phyloP scores from a whole-genome alignment of 2,888 invertebrate species.

The Diarsia mendica region DNA sequence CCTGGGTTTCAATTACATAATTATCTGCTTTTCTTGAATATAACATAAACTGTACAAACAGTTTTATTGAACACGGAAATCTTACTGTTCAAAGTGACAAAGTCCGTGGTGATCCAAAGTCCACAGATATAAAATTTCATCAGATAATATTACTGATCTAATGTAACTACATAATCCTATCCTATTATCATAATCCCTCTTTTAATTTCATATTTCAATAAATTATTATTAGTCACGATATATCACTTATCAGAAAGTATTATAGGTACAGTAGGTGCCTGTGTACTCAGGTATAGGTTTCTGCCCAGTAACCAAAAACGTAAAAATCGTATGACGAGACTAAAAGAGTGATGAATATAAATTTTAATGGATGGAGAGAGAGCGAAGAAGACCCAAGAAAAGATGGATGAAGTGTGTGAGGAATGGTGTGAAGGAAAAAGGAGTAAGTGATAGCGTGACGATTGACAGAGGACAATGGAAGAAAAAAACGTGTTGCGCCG shows the following conservation, averaged over 20 bases:
- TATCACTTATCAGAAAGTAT: slow-evolving; percentile 6
- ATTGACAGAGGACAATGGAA: too few species aligned
- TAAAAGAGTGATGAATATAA: too few species aligned
- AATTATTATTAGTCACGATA: background rate
- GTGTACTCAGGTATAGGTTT: background rate
- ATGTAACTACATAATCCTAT: slow-evolving; percentile 21
- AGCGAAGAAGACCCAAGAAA: too few species aligned
- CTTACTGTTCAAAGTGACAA: background rate
- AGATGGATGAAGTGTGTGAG: too few species aligned
- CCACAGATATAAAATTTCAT: slow-evolving; percentile 16
- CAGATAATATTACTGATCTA: slow-evolving; percentile 4
- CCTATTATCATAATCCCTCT: background rate
- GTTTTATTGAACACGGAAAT: background rate
- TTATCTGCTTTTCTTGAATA: background rate
- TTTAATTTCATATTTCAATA: slow-evolving; percentile 16
- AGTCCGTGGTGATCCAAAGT: slow-evolving; percentile 12
- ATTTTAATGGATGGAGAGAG: too few species aligned
- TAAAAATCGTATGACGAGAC: background rate
- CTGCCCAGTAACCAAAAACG: background rate
- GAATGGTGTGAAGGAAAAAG: too few species aligned
- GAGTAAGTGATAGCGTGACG: too few species aligned
- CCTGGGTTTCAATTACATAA: too few species aligned
- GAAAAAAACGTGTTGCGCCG: too few species aligned
- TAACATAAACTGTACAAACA: background rate
- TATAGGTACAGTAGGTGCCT: background rate